Conservation (phyloP, 2,797 vertebrate genomes). For the Amblyopsis hoosieri region DNA sequence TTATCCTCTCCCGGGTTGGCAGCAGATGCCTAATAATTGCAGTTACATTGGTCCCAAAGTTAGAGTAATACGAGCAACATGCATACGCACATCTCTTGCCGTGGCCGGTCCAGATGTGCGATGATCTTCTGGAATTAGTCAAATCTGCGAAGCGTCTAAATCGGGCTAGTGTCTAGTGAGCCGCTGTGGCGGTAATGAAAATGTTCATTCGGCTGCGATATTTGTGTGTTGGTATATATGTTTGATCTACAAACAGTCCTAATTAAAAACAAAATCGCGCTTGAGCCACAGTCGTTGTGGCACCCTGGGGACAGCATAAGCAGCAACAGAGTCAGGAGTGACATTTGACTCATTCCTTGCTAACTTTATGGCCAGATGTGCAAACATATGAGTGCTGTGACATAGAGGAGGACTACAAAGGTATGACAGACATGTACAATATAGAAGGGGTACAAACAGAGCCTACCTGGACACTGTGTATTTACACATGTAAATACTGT, state of each 20-base stretch:
- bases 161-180: too few relatives aligned
- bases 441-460: too few relatives aligned
- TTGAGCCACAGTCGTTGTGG: background rate
- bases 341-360: background rate
- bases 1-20: slow-evolving; percentile 55
- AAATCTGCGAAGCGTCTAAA: too few relatives aligned
- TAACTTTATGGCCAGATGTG: slow-evolving; percentile 19
- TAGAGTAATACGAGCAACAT: slow-evolving; percentile 34
- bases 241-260: too few relatives aligned
- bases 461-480: too few relatives aligned
- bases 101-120: too few relatives aligned
- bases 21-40: slow-evolving; percentile 75
- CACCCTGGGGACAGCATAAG: background rate
- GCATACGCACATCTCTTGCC: slow-evolving; percentile 13
- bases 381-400: background rate
- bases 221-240: too few relatives aligned
- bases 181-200: too few relatives aligned
- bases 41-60: slow-evolving; percentile 41
- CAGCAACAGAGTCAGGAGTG: background rate
- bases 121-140: too few relatives aligned
- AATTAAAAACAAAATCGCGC: too few relatives aligned
- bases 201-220: too few relatives aligned
- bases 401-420: background rate
- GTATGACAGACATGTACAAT: background rate
- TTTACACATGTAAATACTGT: too few relatives aligned